Evolutionary conservation across 2,113 vertebrate species (phyloP).

Genomic region (Ptychochromis oligacanthus): DNA sequence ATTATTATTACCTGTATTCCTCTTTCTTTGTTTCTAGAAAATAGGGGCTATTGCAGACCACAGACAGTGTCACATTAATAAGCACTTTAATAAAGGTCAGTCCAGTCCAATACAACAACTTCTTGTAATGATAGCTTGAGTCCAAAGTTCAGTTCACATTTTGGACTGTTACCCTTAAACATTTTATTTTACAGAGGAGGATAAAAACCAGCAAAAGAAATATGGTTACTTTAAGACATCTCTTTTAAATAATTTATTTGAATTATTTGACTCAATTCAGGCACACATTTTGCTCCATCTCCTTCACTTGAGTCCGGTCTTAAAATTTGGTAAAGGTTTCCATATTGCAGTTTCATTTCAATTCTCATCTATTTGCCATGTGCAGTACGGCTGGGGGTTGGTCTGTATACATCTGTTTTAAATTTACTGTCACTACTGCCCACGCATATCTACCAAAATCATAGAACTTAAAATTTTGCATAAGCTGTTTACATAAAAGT

Average conservation of each 20-base stretch:
- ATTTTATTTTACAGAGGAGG: not conserved
- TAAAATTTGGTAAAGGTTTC: not conserved
- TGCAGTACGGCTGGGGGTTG: not conserved
- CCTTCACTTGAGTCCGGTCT: not conserved
- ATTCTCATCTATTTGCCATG: not conserved
- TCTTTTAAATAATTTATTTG: not conserved
- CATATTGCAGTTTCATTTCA: slow-evolving; percentile 21
- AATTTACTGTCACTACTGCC: slow-evolving; percentile 31
- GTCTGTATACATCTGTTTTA: slow-evolving; percentile 19
- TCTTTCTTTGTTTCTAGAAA: not conserved
- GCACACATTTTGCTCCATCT: not conserved
- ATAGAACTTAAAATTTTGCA: slow-evolving; percentile 15
- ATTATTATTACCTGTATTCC: not conserved
- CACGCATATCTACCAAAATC: not conserved
- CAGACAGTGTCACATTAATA: slow-evolving; percentile 6
- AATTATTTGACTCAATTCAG: not conserved
- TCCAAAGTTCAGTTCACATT: slow-evolving; percentile 10
- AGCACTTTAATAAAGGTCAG: slow-evolving; percentile 14
- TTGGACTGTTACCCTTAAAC: not conserved
- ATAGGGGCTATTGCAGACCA: not conserved
- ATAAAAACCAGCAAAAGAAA: not conserved
- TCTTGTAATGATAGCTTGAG: slow-evolving; percentile 3
- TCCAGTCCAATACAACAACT: not conserved
- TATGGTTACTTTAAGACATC: not conserved
- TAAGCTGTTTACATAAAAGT: slow-evolving; percentile 1